These are phyloP conservation scores for Drosophila dives DNA, from an alignment of 2,888 invertebrate species.

Conservation along the genomic window DNA sequence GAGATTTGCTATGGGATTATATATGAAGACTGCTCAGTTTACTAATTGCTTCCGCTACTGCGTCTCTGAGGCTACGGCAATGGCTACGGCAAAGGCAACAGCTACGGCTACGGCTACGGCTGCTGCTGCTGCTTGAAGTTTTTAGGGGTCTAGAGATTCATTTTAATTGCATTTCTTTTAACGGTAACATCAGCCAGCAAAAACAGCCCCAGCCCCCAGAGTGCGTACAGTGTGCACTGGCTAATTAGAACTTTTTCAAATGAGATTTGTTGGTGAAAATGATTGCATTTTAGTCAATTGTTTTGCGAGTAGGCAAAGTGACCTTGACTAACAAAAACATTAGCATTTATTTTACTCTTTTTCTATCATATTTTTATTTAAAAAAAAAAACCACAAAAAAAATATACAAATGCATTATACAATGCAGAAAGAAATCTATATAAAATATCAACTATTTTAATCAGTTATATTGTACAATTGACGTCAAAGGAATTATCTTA, in stretches of 20 bases:
- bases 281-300: not conserved
- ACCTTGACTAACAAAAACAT: not conserved
- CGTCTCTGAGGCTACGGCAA: conserved; percentile 15
- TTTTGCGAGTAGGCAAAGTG: not conserved
- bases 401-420: too few relatives aligned
- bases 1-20: conserved; percentile 75
- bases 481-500: not conserved
- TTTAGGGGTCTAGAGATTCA: conserved; percentile 76
- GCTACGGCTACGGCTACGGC: conserved; percentile 1
- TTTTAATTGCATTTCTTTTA: conserved; percentile 81
- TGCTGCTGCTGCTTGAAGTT: conserved; percentile 53
- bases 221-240: conserved; percentile 1
- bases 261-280: not conserved
- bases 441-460: not conserved
- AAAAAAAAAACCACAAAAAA: not conserved
- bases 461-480: not conserved
- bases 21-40: conserved; percentile 75
- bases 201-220: conserved; percentile 21
- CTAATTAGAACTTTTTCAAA: not conserved
- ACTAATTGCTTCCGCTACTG: conserved; percentile 83
- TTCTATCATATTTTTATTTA: too few relatives aligned
- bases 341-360: not conserved
- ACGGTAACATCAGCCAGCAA: conserved; percentile 67
- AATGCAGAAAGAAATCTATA: not conserved
- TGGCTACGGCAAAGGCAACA: not conserved